phyloP scores from a whole-genome alignment of 2,113 vertebrate species.

The Clarias gariepinus region DNA sequence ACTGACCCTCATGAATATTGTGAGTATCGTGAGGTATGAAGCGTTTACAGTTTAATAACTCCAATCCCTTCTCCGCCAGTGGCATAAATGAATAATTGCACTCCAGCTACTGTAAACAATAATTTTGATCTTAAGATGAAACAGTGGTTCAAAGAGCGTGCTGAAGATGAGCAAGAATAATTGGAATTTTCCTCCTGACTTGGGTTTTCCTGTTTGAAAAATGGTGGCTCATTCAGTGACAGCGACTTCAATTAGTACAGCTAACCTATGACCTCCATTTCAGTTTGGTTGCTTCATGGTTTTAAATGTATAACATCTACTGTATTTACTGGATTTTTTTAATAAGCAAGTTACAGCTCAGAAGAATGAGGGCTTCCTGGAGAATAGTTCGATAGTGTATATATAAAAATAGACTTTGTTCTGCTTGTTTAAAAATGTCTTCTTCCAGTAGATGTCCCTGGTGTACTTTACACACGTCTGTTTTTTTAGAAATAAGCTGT shows the following conservation, averaged over 20 bases:
- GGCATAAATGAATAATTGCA: neutral
- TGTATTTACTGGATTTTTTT: neutral
- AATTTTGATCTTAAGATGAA: conserved; percentile 14
- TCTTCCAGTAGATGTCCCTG: conserved; percentile 53
- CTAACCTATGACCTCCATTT: neutral
- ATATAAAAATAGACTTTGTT: conserved; percentile 5
- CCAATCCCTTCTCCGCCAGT: neutral
- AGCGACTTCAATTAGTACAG: neutral
- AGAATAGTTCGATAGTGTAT: neutral
- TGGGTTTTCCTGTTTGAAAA: conserved; percentile 3
- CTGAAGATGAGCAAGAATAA: neutral
- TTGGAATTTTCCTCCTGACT: neutral
- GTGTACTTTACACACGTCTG: conserved; percentile 20
- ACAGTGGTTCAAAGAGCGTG: conserved; percentile 1
- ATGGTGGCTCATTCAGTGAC: neutral
- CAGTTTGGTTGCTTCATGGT: neutral
- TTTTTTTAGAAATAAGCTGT: neutral
- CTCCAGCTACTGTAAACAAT: neutral
- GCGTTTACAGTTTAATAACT: conserved; percentile 7
- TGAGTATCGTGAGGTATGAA: conserved; percentile 71
- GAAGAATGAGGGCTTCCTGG: neutral
- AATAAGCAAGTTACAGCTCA: neutral
- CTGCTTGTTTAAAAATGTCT: neutral
- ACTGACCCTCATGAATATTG: conserved; percentile 98
- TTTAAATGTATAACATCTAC: neutral